Evolutionary conservation across 2,113 vertebrate genomes (phyloP).

Genomic region (Bettongia penicillata): DNA sequence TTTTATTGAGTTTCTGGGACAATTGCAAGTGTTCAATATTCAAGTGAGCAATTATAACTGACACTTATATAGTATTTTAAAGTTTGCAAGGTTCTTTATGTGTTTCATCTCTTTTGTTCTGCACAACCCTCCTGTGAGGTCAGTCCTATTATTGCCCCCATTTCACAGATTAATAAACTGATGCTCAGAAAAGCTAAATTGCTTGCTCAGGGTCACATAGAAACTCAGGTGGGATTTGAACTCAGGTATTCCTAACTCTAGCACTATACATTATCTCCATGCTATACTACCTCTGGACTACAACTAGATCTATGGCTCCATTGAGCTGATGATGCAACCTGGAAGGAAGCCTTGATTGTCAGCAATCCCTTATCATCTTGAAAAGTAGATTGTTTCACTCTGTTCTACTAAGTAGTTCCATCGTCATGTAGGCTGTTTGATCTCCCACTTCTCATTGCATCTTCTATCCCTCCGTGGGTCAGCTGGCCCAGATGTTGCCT

Average conservation of each 20-base stretch:
- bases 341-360: neutral
- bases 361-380: neutral
- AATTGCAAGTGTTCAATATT: neutral
- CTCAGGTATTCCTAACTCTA: neutral
- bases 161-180: neutral
- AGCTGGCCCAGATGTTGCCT: neutral
- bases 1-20: neutral
- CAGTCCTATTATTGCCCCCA: neutral
- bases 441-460: neutral
- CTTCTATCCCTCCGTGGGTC: neutral
- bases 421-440: neutral
- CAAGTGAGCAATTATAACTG: neutral
- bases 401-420: neutral
- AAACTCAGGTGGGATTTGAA: neutral
- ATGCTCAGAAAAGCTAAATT: neutral
- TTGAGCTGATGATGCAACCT: neutral
- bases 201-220: neutral
- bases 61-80: neutral
- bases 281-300: neutral
- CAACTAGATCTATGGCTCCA: neutral
- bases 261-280: neutral
- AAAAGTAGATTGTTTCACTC: neutral
- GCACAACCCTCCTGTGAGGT: neutral
- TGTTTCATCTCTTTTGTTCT: neutral
- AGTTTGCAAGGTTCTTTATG: neutral